Base-by-base conservation (phyloP, 1,140 invertebrate genomes). In the Eurytemora carolleeae region DNA sequence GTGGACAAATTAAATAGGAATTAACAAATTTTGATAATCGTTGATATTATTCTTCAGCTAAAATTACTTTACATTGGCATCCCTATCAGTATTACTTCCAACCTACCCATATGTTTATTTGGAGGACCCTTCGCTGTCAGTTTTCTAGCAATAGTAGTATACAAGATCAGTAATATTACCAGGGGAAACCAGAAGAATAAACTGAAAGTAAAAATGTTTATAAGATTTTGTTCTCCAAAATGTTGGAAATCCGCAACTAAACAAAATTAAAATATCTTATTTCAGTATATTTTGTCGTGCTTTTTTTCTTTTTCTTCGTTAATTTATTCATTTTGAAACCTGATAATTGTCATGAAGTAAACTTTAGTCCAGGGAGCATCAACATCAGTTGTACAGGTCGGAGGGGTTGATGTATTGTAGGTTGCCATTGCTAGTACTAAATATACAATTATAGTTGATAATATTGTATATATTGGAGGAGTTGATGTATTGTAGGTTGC, bases 181-280 rank as follows among this genome's bases (percentile, higher is more conserved):
- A 91, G 75, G 1, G 88, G 88, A 15, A 89, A 70, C 66, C 86
- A 78, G 75, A 91, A 91, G 76, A 91, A 90, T 53, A 86, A 67
- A 1, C 81, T 75, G 66, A 25, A 64, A 64, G 20, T 61, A 56
- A 58, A 44, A n/a, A 44, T 44, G n/a, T 44, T 44, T 12, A 44
- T 44, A 44, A 44, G n/a, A n/a, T n/a, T n/a, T n/a, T n/a, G n/a
- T n/a, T n/a, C n/a, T n/a, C n/a, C n/a, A n/a, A n/a, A n/a, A n/a
- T n/a, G n/a, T n/a, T n/a, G n/a, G n/a, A n/a, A n/a, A n/a, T n/a
- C n/a, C n/a, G n/a, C n/a, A n/a, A n/a, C n/a, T n/a, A n/a, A n/a
- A n/a, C n/a, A n/a, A n/a, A n/a, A n/a, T n/a, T n/a, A n/a, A n/a
- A n/a, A n/a, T n/a, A n/a, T n/a, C n/a, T n/a, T n/a, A n/a, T n/a